Base-by-base conservation (phyloP, 2,113 vertebrate genomes). In the Drymodes brunneopygia region DNA sequence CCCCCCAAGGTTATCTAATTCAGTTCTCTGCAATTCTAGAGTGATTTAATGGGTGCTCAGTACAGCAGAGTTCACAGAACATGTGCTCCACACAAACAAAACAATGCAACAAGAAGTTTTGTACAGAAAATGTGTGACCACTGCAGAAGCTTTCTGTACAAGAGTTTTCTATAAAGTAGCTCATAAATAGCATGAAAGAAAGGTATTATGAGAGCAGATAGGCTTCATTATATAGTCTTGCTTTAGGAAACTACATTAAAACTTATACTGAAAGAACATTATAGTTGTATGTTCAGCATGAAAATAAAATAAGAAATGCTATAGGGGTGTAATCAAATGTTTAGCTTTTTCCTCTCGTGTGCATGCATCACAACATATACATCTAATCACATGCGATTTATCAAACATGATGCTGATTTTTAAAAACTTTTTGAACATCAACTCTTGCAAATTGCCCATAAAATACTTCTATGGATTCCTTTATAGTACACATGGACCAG, bases 251-350 rank as follows among this genome's bases (percentile, higher is more conserved):
- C 29, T 36, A 58, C 67, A 66, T 70, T 86, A 70, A 88, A 93
- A 90, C 35, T 82, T 85, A 36, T 6, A 64, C 57, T 91, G 61
- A 73, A 92, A 69, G 62, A 92, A 66, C 56, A 78, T 64, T 64
- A 84, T 36, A 94, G 31, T 45, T 88, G 81, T 62, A n/a, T 56
- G 38, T 31, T 90, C 31, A 74, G 47, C 74, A 86, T 69, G 83
- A 61, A 65, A 85, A 92, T 50, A 88, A 94, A 92, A 75, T 69
- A 42, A 56, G 87, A 96, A 86, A 70, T 53, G n/a, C 54, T 81
- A 27, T 7, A 70, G 62, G 15, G 38, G 15, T 74, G 27, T 28
- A 93, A 85, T 77, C 36, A 93, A 84, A 83, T 64, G 35, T 73
- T 92, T 86, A 77, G 83, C 54, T 94, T 93, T 61, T 35, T 36